Evolutionary conservation across 2,888 invertebrate species (phyloP).

Genomic region (Nephrotoma appendiculata): DNA sequence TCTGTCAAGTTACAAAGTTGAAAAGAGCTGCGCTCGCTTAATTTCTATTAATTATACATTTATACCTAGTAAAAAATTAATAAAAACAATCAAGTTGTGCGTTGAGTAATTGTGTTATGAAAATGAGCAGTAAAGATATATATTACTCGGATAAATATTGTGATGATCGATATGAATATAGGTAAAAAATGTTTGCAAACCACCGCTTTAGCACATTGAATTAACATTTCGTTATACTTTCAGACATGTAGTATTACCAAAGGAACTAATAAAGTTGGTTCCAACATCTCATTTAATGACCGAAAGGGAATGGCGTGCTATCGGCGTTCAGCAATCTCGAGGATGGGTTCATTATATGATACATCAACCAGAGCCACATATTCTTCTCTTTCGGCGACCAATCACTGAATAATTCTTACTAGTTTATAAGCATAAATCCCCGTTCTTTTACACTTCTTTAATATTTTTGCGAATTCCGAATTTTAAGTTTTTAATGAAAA

Average conservation of each 20-base stretch:
- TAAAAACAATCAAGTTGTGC: not conserved
- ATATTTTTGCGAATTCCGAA: not conserved
- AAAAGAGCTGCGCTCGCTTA: not conserved
- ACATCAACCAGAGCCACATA: conserved; percentile 89
- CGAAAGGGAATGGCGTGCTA: conserved; percentile 84
- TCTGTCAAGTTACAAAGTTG: not conserved
- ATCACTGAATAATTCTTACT: conserved; percentile 32
- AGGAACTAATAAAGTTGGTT: conserved; percentile 77
- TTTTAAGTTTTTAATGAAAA: not conserved
- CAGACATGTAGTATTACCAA: conserved; percentile 90
- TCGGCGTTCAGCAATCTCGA: conserved; percentile 91
- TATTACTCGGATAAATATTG: conserved; percentile 90
- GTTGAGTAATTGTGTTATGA: not conserved
- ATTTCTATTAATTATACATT: not conserved
- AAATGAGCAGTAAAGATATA: conserved; percentile 55
- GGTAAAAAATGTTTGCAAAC: conserved; percentile 39
- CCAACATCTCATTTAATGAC: conserved; percentile 89
- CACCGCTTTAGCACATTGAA: not conserved
- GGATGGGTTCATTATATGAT: conserved; percentile 98
- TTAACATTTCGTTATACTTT: conserved; percentile 17
- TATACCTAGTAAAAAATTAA: not conserved
- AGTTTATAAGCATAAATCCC: not conserved
- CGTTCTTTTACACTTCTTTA: not conserved
- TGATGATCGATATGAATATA: conserved; percentile 83
- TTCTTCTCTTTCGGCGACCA: conserved; percentile 68